phyloP scores from a whole-genome alignment of 2,113 vertebrate genomes.

The Hymenochirus boettgeri region DNA sequence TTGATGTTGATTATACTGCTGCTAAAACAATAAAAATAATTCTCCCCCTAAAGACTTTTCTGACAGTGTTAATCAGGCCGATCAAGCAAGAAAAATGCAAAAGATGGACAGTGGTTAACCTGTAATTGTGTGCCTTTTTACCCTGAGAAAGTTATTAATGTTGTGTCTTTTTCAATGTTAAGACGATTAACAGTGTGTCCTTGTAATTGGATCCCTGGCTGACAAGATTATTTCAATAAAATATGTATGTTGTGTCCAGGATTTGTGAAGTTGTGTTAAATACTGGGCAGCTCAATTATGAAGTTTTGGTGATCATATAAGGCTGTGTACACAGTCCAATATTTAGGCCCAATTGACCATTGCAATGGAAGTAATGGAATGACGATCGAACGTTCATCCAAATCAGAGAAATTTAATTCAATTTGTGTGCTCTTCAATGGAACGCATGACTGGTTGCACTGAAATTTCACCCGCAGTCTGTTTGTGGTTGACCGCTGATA shows the following conservation, averaged over 20 bases:
- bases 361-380: no score
- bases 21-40: slow-evolving; percentile 14
- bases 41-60: neutral
- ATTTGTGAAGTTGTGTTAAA: neutral
- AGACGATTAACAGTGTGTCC: slow-evolving; percentile 15
- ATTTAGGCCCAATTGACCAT: no score
- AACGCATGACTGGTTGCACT: no score
- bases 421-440: no score
- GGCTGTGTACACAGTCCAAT: no score
- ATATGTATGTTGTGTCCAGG: slow-evolving; percentile 9
- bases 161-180: slow-evolving; percentile 26
- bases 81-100: neutral
- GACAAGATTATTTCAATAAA: slow-evolving; percentile 36
- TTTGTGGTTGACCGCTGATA: no score
- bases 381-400: no score
- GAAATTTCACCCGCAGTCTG: no score
- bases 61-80: slow-evolving; percentile 30
- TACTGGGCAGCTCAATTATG: no score
- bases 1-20: neutral
- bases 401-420: no score
- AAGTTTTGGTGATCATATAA: no score
- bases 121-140: slow-evolving; percentile 20
- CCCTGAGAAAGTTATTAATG: slow-evolving; percentile 23
- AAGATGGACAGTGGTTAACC: neutral
- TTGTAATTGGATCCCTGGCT: slow-evolving; percentile 21